phyloP scores from a whole-genome alignment of 2,113 vertebrate species.

The Montifringilla adamsi region DNA sequence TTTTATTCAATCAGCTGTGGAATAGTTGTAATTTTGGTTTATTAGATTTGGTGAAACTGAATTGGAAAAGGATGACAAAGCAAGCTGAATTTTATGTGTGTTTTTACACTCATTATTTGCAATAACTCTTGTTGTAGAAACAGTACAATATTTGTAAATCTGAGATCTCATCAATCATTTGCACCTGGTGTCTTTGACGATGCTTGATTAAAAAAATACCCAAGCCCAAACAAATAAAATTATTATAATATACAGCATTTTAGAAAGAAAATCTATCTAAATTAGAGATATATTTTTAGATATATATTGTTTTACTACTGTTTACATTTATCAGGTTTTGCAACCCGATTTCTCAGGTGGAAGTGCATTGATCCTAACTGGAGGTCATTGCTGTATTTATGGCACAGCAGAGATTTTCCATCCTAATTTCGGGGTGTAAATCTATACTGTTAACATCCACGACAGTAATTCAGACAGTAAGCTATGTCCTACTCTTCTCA shows the following conservation, averaged over 20 bases:
- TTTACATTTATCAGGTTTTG: not conserved
- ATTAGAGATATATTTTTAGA: not conserved
- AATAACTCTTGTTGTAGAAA: not conserved
- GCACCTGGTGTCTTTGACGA: not conserved
- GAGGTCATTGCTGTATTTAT: not conserved
- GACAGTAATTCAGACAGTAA: not conserved
- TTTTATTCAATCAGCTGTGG: slow-evolving; percentile 9
- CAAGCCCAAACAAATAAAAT: not conserved
- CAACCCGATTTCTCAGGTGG: not conserved
- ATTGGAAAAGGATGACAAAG: not conserved
- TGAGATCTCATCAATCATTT: not conserved
- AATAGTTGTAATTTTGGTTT: slow-evolving; percentile 14
- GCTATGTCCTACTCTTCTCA: not conserved
- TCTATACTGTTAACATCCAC: not conserved
- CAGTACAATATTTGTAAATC: not conserved
- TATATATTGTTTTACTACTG: not conserved
- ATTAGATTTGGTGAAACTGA: not conserved
- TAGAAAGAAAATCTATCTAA: not conserved
- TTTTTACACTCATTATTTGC: not conserved
- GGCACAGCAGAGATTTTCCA: not conserved
- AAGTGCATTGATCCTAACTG: not conserved
- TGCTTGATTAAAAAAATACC: not conserved
- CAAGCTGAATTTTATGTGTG: not conserved
- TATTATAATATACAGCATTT: not conserved
- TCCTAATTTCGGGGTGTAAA: not conserved